Evolutionary conservation across 2,797 vertebrate species (phyloP).

Genomic region (Coregonus suidteri): DNA sequence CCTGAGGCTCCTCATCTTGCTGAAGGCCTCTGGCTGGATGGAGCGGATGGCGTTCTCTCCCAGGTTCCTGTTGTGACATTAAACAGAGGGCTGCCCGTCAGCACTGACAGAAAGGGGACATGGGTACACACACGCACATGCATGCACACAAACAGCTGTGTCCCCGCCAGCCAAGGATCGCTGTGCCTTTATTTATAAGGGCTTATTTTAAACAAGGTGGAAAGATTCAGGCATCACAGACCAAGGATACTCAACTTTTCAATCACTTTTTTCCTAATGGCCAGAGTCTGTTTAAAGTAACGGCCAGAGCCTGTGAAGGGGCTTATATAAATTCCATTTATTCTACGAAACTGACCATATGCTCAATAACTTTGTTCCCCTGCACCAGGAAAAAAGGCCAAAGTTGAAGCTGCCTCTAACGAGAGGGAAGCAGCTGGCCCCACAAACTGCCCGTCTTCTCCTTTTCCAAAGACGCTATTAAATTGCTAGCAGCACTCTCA

Average conservation of each 20-base stretch:
- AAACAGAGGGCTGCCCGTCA: constrained; percentile 31
- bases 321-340: constrained; percentile 65
- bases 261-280: background rate
- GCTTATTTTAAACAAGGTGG: constrained; percentile 25
- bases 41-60: constrained; percentile 91
- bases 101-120: constrained; percentile 16
- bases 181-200: background rate
- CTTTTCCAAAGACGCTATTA: constrained; percentile 89
- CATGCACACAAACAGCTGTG: background rate
- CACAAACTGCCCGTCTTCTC: constrained; percentile 81
- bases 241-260: constrained; percentile 13
- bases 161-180: background rate
- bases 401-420: constrained; percentile 80
- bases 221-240: constrained; percentile 35
- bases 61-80: constrained; percentile 83
- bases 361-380: constrained; percentile 77
- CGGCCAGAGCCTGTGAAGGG: constrained; percentile 53
- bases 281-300: background rate
- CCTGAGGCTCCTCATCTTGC: constrained; percentile 88
- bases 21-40: constrained; percentile 88
- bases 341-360: constrained; percentile 69
- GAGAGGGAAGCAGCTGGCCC: constrained; percentile 88
- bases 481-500: constrained; percentile 84
- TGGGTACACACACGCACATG: constrained; percentile 1
- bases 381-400: constrained; percentile 71